Base-by-base conservation (phyloP, 2,113 vertebrate species). In the Merops nubicus region DNA sequence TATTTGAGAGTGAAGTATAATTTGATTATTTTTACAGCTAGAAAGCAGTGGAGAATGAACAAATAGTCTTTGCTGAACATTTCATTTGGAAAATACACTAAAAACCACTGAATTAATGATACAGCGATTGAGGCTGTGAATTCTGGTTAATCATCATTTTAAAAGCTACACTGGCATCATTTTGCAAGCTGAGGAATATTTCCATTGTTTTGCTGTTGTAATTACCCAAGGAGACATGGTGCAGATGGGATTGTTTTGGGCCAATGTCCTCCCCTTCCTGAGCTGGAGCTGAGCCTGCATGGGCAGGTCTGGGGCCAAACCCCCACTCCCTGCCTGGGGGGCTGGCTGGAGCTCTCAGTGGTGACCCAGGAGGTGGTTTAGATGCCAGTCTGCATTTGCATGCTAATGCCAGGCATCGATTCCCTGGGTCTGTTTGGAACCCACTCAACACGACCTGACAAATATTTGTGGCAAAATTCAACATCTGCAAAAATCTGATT, bases 21-120 rank as follows among this genome's bases (percentile, higher is more conserved):
- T 88, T 89, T 74, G 76, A 81, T 92, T 89, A 84, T 91, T 96
- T 95, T 95, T 91, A 92, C 86, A 89, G 68, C 89, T 57, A 57
- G 84, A 87, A 91, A 93, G 89, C 73, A 68, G 67, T 36, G 89
- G 93, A 54, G 60, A 88, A 87, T 75, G 84, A 78, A 82, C 81
- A 93, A 93, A 75, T 63, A 56, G 53, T 81, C 80, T 91, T 95
- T 89, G 93, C 80, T 95, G 93, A 92, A 36, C 89, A 68, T 78
- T 96, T 87, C 69, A 91, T 91, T 96, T 87, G 88, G 84, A 89
- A 95, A 97, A 84, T 60, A 78, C 57, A 9, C 93, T 92, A 59
- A 93, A 96, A 91, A 4, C 17, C 64, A 28, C 59, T 3, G 91
- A 87, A 89, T 89, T 81, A 87, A 87, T 40, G 60, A 70, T 34